A percentile compares a stretch with the other conserved stretches of the same genome.
Conservation (phyloP, 2,113 vertebrate species). For the Thalassarche chlororhynchos region DNA sequence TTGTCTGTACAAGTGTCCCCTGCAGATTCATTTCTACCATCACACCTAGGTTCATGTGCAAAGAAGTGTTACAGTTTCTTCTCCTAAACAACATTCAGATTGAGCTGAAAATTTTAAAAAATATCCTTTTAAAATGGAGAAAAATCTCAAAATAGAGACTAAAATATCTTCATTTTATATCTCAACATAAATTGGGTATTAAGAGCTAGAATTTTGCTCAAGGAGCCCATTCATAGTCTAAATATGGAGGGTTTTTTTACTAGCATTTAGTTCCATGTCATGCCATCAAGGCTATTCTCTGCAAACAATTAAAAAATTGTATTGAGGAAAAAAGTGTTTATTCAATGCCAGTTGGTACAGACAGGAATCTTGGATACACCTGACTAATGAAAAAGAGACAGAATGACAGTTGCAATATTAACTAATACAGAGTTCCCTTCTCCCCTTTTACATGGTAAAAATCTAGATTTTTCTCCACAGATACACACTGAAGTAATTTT, state of each 20-base stretch:
- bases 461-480: neutral
- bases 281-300: neutral
- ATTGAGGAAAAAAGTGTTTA: neutral
- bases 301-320: neutral
- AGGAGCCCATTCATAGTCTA: neutral
- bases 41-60: rapidly evolving
- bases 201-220: neutral
- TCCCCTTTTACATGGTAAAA: neutral
- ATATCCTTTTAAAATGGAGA: neutral
- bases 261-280: neutral
- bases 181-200: neutral
- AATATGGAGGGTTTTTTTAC: neutral
- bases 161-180: neutral
- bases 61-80: neutral
- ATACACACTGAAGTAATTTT: neutral
- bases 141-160: neutral
- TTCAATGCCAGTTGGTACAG: neutral
- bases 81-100: neutral
- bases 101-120: neutral
- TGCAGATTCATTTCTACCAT: neutral
- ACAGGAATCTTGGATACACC: neutral
- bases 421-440: neutral
- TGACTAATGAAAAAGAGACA: neutral
- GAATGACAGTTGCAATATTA: neutral
- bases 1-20: neutral